Evolutionary conservation across 2,113 vertebrate genomes (phyloP).

Genomic region (Aphyosemion australe): DNA sequence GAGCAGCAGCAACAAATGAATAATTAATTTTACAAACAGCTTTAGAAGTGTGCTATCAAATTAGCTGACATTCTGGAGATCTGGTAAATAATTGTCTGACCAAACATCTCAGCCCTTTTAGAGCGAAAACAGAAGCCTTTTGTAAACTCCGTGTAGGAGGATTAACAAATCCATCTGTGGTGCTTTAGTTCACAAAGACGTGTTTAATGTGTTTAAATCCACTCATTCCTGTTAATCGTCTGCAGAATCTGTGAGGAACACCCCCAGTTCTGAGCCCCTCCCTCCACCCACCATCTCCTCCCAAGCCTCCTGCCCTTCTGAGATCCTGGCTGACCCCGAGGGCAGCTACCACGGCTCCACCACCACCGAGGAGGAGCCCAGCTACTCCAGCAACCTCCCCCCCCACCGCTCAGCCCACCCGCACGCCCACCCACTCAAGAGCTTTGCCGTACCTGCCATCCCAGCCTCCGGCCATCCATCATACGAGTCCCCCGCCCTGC

Average conservation of each 20-base stretch:
- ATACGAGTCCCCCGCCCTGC: conserved; percentile 87
- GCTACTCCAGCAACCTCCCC: conserved; percentile 82
- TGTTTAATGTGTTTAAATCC: background rate
- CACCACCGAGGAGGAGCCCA: conserved; percentile 88
- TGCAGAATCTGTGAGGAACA: conserved; percentile 92
- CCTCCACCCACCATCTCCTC: conserved; percentile 78
- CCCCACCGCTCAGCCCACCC: conserved; percentile 86
- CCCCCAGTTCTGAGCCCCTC: conserved; percentile 91
- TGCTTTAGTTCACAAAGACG: background rate
- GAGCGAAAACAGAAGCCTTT: background rate
- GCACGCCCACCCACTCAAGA: conserved; percentile 93
- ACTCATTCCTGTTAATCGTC: background rate
- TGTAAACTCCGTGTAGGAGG: background rate
- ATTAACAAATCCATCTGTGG: background rate
- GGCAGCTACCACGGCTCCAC: conserved; percentile 86
- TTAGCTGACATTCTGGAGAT: background rate
- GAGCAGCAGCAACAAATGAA: background rate
- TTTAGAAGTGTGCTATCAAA: conserved; percentile 1
- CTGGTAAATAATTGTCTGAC: background rate
- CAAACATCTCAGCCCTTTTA: background rate
- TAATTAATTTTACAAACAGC: background rate
- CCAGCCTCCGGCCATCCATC: conserved; percentile 72
- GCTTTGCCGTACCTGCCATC: conserved; percentile 91
- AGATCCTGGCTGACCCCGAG: conserved; percentile 87
- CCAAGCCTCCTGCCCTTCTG: conserved; percentile 83